Evolutionary conservation across 1,140 invertebrate species (phyloP), one percentile per base, ranked within the genome.

Genomic region (Latrodectus geometricus): DNA sequence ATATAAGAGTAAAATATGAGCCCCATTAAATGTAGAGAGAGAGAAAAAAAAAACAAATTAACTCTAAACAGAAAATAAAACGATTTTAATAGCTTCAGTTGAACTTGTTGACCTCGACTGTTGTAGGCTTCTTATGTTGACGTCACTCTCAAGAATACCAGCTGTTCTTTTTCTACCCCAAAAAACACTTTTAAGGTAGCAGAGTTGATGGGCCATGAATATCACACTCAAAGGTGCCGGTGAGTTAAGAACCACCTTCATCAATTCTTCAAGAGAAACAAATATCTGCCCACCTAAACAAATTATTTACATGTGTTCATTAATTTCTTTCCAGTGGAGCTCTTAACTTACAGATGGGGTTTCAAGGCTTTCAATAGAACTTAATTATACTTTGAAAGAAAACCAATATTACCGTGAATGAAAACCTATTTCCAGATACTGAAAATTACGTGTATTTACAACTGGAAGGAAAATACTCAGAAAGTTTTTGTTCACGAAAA

Each of bases 91-190:
- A 69, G 66, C 78, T 8, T 8, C 56, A 80, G 68, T 80, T 80
- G 78, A 80, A 70, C 78, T 35, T 54, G n/a, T 70, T 80, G 68
- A 80, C 78, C 78, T 70, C 66, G 15, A 15, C 78, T 70, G 70
- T 80, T 80, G 52, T 80, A 61, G 68, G 50, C 65, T 70, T 9
- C 35, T 15, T 54, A 15, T 0, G 20, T 20, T 70, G 49, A 70
- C 49, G 78, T 56, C 50, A 80, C 49, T 14, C 54, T 17, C 54
- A 61, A 61, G 54, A 61, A 61, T 61, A 11, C 54, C 54, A 2
- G 11, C 17, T 17, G 11, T 61, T 61, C 54, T 61, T 11, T 61
- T 61, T 14, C 54, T 11, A 4, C 17, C 54, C 17, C 54, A 61
- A 14, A 17, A 61, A 61, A 61, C 54, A 61, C 54, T 61, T 61